Base-by-base conservation (phyloP, 2,113 vertebrate genomes). In the Pica pica region DNA sequence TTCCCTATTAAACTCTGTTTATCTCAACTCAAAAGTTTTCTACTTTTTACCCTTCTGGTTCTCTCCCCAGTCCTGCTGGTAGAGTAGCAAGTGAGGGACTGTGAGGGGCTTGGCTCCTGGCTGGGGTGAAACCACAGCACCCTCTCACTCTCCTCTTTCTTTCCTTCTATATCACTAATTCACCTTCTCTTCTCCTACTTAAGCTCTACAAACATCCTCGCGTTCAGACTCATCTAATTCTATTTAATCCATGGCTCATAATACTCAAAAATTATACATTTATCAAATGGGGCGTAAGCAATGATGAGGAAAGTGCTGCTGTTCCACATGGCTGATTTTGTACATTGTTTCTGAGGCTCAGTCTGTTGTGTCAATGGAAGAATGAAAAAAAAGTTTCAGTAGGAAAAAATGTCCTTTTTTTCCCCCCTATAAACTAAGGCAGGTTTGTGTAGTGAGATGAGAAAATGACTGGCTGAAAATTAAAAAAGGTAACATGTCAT, bases 31-130 rank as follows among this genome's bases (percentile, higher is more conserved):
- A 24, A 2, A 28, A 35, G 4, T 50, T 41, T 67, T 67, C 26
- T 57, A 8, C 13, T 4, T 76, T 76, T 50, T 35, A 17, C 17
- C 16, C 3, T 35, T n/a, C 35, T 42, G 31, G 11, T 50, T 44
- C 11, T 31, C 22, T 60, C 22, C 18, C 31, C 27, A 27, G 0
- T 13, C 18, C 46, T 0, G 1, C 63, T 68, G 46, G 33, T 60
- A 55, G 11, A 75, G 30, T 10, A 44, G 14, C 21, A 11, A 42
- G 46, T 10, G 26, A 59, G 37, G 16, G 8, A 3, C 16, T 68
- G 4, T 44, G 18, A 13, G 9, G 3, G 33, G 11, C 18, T 41
- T 44, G 37, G 5, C 33, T 77, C 5, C 33, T 52, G 33, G 6
- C 46, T 52, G 63, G 27, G 11, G 6, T 60, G 11, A 60, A 33